phyloP scores from a whole-genome alignment of 1,140 invertebrate species.

The Eupristina koningsbergeri region DNA sequence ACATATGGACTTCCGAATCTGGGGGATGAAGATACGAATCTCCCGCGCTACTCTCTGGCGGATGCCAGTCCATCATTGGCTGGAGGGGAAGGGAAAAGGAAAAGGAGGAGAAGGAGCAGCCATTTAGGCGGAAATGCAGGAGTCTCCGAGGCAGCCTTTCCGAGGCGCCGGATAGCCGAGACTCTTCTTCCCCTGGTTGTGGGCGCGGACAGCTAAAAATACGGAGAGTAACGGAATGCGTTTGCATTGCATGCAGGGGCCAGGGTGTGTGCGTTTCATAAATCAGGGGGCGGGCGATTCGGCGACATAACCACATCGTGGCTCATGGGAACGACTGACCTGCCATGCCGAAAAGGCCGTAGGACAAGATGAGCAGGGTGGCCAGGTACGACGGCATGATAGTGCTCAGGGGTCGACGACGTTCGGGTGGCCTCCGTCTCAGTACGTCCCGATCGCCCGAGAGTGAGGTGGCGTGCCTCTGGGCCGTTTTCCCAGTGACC shows the following conservation, averaged over 20 bases:
- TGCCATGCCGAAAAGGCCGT: conserved; percentile 68
- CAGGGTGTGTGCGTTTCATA: not conserved
- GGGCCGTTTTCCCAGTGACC: not conserved
- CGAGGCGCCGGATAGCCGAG: conserved; percentile 7
- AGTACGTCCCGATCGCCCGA: conserved; percentile 4
- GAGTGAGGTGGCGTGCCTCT: not conserved
- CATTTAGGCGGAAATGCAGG: not conserved
- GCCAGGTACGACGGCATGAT: conserved; percentile 65
- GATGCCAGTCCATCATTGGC: not conserved
- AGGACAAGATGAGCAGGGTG: conserved; percentile 67
- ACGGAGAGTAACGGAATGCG: not conserved
- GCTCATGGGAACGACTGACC: conserved; percentile 57
- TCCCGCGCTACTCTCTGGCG: not conserved
- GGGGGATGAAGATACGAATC: not conserved
- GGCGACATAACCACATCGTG: not conserved
- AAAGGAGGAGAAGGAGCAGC: too few relatives aligned
- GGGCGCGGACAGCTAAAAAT: not conserved
- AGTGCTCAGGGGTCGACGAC: conserved; percentile 30
- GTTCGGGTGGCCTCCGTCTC: conserved; percentile 37
- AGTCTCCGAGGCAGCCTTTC: not conserved
- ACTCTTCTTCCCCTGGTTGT: not conserved
- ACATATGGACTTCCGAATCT: not conserved
- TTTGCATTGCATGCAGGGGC: not conserved
- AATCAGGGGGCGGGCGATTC: not conserved
- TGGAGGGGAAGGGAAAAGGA: not conserved